A percentile compares a stretch with the other conserved stretches of the same genome.
These are phyloP conservation scores for Pseudorasbora parva DNA, from an alignment of 2,113 vertebrate genomes.

Conservation along the genomic window DNA sequence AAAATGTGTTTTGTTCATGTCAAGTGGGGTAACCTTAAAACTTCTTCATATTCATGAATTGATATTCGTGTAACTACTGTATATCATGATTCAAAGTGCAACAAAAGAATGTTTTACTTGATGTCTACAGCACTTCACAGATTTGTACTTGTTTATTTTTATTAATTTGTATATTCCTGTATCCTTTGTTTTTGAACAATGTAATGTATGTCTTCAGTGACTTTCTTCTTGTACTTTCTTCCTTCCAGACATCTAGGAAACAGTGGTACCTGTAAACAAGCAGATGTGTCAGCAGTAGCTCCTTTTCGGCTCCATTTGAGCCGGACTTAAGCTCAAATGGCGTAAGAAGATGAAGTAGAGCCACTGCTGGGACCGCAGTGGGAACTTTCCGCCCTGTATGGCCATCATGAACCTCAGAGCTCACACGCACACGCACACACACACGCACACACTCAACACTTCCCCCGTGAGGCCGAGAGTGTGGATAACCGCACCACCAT, in stretches of 20 bases:
- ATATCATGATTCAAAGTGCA: not conserved
- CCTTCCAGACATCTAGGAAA: not conserved
- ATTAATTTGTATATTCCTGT: not conserved
- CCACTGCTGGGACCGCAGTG: slow-evolving; percentile 4
- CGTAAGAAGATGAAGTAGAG: slow-evolving; percentile 27
- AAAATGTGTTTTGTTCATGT: not conserved
- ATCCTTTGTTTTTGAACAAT: not conserved
- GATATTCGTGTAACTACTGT: not conserved
- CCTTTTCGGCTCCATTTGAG: not conserved
- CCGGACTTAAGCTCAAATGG: slow-evolving; percentile 12
- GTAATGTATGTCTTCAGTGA: not conserved
- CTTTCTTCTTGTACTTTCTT: not conserved
- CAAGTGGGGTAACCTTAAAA: not conserved
- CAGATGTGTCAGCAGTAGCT: not conserved
- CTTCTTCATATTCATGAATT: not conserved
- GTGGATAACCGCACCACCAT: slow-evolving; percentile 39
- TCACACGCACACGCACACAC: slow-evolving; percentile 28
- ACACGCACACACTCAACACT: slow-evolving; percentile 36
- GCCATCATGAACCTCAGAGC: not conserved
- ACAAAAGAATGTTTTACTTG: not conserved
- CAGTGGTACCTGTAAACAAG: slow-evolving; percentile 15
- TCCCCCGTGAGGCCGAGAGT: slow-evolving; percentile 43
- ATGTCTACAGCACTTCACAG: not conserved
- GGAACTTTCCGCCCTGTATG: slow-evolving; percentile 30
- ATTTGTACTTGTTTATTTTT: not conserved